Evolutionary conservation across 2,888 invertebrate genomes (phyloP).

Genomic region (Oithona nana): DNA sequence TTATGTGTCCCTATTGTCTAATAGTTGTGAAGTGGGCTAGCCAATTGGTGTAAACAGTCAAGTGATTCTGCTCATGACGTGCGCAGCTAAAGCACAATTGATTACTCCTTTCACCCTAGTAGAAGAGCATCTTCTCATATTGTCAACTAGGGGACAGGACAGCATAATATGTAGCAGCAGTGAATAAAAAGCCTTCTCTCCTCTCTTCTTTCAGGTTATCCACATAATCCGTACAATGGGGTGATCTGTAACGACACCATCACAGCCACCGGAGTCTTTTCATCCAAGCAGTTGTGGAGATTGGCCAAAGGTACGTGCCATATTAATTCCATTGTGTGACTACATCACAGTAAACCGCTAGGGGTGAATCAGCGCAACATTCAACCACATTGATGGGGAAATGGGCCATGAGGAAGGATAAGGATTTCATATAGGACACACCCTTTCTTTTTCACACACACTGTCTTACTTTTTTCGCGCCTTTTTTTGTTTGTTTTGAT

Average conservation of each 20-base stretch:
- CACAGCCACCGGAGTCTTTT: conserved; percentile 98
- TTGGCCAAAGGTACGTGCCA: conserved; percentile 72
- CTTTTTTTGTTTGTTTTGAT: no score
- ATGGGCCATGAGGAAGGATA: neutral
- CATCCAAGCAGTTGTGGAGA: conserved; percentile 96
- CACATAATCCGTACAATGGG: conserved; percentile 92
- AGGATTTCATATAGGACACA: no score
- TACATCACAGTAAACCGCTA: no score
- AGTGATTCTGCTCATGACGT: neutral
- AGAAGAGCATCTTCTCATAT: no score
- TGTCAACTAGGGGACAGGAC: neutral
- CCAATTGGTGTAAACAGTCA: neutral
- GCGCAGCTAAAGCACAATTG: neutral
- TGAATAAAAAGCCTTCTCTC: neutral
- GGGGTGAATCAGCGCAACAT: neutral
- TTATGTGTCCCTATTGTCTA: no score
- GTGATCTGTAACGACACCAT: conserved; percentile 98
- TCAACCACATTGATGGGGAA: neutral
- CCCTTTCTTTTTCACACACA: no score
- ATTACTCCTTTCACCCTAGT: neutral
- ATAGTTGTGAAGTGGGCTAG: no score
- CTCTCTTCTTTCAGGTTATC: conserved; percentile 38
- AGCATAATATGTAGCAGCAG: neutral
- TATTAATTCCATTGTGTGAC: neutral
- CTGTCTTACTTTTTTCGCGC: no score